These are phyloP conservation scores for Pachyseris speciosa DNA, from an alignment of 64 coral and sea anemone species.

Conservation along the genomic window DNA sequence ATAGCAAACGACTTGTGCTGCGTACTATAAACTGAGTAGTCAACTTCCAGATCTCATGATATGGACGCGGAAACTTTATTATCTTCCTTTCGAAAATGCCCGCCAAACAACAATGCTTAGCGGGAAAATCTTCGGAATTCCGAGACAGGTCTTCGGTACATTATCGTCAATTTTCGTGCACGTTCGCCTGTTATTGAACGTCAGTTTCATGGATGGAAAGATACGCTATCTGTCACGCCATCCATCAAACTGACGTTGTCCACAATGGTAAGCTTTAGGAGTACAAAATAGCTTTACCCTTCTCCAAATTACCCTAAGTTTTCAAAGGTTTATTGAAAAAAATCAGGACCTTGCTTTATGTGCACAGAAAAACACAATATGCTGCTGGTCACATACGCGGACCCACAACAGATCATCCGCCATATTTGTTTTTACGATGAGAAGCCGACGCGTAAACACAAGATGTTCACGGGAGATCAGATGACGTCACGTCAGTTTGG, in stretches of 20 bases:
- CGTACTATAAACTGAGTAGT: neutral
- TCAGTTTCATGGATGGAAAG: too few relatives aligned
- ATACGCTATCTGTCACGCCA: too few relatives aligned
- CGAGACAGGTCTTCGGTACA: neutral
- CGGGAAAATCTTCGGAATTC: neutral
- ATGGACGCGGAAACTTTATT: neutral
- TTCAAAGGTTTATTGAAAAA: neutral
- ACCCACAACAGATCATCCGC: too few relatives aligned
- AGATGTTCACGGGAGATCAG: too few relatives aligned
- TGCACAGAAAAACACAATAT: too few relatives aligned
- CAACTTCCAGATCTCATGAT: neutral
- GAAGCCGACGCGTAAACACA: too few relatives aligned
- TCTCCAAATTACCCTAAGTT: neutral
- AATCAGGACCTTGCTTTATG: neutral
- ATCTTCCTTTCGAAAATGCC: constrained; percentile 2
- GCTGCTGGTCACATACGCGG: too few relatives aligned
- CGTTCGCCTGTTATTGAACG: too few relatives aligned
- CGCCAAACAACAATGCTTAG: constrained; percentile 7
- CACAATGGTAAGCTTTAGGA: neutral
- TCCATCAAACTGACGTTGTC: too few relatives aligned
- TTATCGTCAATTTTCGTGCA: neutral
- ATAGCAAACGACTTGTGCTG: constrained; percentile 5
- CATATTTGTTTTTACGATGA: too few relatives aligned
- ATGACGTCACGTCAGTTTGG: too few relatives aligned
- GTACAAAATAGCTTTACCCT: neutral